phyloP scores from a whole-genome alignment of 2,888 invertebrate species.

The Neoaliturus tenellus region DNA sequence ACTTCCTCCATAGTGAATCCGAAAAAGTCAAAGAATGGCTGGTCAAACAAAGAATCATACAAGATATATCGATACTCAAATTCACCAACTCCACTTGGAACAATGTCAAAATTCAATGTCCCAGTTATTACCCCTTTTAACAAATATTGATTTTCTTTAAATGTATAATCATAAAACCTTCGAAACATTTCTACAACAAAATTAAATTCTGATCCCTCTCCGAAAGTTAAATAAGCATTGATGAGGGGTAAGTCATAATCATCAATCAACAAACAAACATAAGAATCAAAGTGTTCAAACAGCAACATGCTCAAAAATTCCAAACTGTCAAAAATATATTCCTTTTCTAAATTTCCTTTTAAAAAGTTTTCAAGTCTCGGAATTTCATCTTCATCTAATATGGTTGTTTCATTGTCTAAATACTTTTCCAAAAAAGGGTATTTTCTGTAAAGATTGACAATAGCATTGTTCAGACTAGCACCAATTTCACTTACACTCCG shows the following conservation, averaged over 20 bases:
- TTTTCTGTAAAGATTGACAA: background rate
- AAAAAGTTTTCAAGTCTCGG: background rate
- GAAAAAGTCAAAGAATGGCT: background rate
- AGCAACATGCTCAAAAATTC: conserved; percentile 7
- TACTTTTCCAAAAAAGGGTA: background rate
- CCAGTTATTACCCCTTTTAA: conserved; percentile 15
- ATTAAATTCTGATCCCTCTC: conserved; percentile 16
- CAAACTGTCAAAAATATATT: background rate
- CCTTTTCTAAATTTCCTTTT: background rate
- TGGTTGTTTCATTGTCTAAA: background rate
- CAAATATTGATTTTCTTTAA: conserved; percentile 28
- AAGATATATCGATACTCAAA: conserved; percentile 2
- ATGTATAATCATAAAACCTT: background rate
- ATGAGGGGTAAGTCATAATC: conserved; percentile 14
- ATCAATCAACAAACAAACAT: conserved; percentile 24
- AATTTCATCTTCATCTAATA: conserved; percentile 23
- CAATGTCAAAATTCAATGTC: background rate
- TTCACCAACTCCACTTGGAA: background rate
- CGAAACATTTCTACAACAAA: background rate
- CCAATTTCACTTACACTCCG: background rate
- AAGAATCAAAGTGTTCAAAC: conserved; percentile 18
- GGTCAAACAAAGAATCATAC: background rate
- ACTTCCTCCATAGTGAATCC: background rate
- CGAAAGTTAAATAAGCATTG: background rate
- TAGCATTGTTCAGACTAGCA: background rate